These are phyloP conservation scores for Agonopterix subpropinquella DNA, from an alignment of 2,888 invertebrate species.

Conservation along the genomic window DNA sequence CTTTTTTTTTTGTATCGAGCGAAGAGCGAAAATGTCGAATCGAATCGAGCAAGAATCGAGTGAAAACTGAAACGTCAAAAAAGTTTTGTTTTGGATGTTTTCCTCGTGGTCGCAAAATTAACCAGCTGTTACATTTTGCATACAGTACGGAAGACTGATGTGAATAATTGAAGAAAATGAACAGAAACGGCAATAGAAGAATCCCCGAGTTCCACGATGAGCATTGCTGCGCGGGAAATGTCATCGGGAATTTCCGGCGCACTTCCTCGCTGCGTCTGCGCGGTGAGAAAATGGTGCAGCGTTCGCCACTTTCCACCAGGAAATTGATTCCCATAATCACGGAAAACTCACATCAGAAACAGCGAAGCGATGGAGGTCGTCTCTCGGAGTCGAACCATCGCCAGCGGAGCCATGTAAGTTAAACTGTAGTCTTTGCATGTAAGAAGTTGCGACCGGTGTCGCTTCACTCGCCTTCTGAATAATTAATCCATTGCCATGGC, in stretches of 20 bases:
- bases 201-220: constrained; percentile 64
- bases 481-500: constrained; percentile 27
- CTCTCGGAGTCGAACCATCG: constrained; percentile 65
- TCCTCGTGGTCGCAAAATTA: constrained; percentile 6
- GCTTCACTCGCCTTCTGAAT: constrained; percentile 3
- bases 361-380: constrained; percentile 63
- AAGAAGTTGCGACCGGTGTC: neutral
- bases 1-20: too few species aligned
- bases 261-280: constrained; percentile 81
- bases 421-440: neutral
- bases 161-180: constrained; percentile 63
- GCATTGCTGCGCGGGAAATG: constrained; percentile 69
- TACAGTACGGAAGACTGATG: constrained; percentile 58
- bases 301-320: constrained; percentile 69
- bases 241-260: constrained; percentile 76
- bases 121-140: constrained; percentile 45
- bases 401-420: constrained; percentile 76
- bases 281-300: constrained; percentile 77
- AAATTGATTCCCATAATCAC: constrained; percentile 78
- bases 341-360: constrained; percentile 73
- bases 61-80: constrained; percentile 7
- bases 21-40: neutral
- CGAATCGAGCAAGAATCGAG: too few species aligned
- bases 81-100: constrained; percentile 1
- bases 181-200: constrained; percentile 58